Percentiles rank a stretch among this genome's conserved stretches.
Conservation (phyloP, 2,797 vertebrate genomes). For the Oryzias dopingdopingensis region DNA sequence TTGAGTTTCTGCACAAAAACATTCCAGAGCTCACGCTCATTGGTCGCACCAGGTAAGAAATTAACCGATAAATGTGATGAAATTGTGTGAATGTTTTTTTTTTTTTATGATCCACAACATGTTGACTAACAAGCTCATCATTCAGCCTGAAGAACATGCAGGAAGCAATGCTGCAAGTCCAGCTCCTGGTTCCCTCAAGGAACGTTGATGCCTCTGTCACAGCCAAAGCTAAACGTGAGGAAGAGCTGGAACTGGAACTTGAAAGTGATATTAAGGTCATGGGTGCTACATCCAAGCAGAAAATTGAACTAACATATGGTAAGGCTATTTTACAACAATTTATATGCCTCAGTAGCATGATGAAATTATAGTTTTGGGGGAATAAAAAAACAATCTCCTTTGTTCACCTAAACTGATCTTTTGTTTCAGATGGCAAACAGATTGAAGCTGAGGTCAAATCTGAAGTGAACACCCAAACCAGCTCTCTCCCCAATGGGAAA, state of each 20-base stretch:
- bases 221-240: conserved; percentile 67
- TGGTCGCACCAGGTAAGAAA: conserved; percentile 83
- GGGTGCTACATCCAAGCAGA: conserved; percentile 75
- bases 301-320: conserved; percentile 84
- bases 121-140: conserved; percentile 13
- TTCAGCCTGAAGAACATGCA: conserved; percentile 77
- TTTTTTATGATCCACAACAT: background rate
- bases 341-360: background rate
- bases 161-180: conserved; percentile 79
- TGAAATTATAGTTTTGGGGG: background rate
- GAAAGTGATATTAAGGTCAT: conserved; percentile 78
- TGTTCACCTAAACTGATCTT: background rate
- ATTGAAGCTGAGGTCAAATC: conserved; percentile 83
- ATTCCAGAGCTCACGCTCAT: conserved; percentile 83
- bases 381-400: background rate
- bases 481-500: conserved; percentile 55
- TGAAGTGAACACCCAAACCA: conserved; percentile 74
- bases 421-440: conserved; percentile 80
- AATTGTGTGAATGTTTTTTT: background rate
- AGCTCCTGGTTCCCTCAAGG: conserved; percentile 81
- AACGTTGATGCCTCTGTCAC: conserved; percentile 79
- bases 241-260: conserved; percentile 77
- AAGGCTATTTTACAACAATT: conserved; percentile 21
- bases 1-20: conserved; percentile 88
- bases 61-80: background rate